Evolutionary conservation across 1,140 invertebrate genomes (phyloP).

Genomic region (Camponotus floridanus): DNA sequence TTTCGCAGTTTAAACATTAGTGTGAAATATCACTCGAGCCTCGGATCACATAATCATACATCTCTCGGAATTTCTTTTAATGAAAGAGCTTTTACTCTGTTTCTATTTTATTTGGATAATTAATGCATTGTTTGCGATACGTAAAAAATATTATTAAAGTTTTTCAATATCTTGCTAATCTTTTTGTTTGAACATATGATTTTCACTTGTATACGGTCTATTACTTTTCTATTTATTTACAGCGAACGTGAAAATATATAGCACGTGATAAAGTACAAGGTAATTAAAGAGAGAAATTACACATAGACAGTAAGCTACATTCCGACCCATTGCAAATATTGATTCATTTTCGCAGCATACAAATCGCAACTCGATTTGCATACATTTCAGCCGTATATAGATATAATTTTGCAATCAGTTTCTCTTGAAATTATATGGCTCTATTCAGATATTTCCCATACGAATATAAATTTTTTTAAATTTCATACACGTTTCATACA

Average conservation of each 20-base stretch:
- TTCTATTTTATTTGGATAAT: neutral
- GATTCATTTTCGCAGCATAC: conserved; percentile 35
- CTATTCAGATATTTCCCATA: neutral
- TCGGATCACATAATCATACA: too few relatives aligned
- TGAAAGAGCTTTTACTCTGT: neutral
- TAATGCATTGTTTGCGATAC: neutral
- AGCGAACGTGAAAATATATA: neutral
- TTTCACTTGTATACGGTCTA: too few relatives aligned
- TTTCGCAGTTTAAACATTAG: conserved; percentile 50
- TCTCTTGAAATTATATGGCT: neutral
- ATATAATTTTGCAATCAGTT: conserved; percentile 32
- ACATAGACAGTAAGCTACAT: neutral
- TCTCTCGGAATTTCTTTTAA: conserved; percentile 34
- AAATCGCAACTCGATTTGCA: conserved; percentile 42
- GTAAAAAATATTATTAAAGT: neutral
- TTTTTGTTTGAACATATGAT: too few relatives aligned
- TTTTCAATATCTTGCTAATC: neutral
- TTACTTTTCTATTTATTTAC: neutral
- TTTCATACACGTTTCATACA: neutral
- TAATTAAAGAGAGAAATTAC: conserved; percentile 42
- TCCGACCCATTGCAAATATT: conserved; percentile 25
- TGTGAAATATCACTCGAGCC: conserved; percentile 34
- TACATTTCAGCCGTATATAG: neutral
- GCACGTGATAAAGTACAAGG: conserved; percentile 10
- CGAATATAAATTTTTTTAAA: neutral